A percentile compares a stretch with the other conserved stretches of the same genome.
Conservation (phyloP, 2,888 invertebrate genomes). For the Ariolimax columbianus region DNA sequence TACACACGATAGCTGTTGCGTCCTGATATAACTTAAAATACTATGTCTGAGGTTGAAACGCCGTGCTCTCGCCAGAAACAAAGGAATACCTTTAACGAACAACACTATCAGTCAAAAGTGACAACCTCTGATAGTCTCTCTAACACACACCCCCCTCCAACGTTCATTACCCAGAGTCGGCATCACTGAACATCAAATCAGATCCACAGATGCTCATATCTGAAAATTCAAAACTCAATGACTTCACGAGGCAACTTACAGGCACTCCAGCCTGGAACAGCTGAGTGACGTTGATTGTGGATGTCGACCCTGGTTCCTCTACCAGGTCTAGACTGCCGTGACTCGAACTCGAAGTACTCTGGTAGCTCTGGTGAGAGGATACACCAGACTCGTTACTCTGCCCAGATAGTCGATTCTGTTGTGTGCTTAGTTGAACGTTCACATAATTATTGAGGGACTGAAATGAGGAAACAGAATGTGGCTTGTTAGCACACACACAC, state of each 20-base stretch:
- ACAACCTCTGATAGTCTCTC: too few species aligned
- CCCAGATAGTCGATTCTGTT: slow-evolving; percentile 78
- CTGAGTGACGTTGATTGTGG: slow-evolving; percentile 78
- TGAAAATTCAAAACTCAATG: too few species aligned
- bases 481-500: not conserved
- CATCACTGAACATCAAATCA: too few species aligned
- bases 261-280: slow-evolving; percentile 76
- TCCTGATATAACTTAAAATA: too few species aligned
- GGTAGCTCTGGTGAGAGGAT: slow-evolving; percentile 79
- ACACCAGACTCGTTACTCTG: slow-evolving; percentile 80
- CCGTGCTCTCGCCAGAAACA: too few species aligned
- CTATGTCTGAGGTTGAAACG: too few species aligned
- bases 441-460: slow-evolving; percentile 41
- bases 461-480: not conserved
- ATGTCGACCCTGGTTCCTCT: slow-evolving; percentile 81
- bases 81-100: too few species aligned
- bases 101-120: too few species aligned
- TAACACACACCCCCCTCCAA: too few species aligned
- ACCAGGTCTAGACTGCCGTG: slow-evolving; percentile 83
- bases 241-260: slow-evolving; percentile 53
- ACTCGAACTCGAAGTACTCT: slow-evolving; percentile 78
- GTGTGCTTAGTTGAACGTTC: slow-evolving; percentile 56
- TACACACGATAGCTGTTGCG: too few species aligned
- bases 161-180: too few species aligned
- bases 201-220: too few species aligned